Evolutionary conservation across 2,113 vertebrate genomes (phyloP), one percentile per base, ranked within the genome.

Genomic region (Phalacrocorax brasilianus): DNA sequence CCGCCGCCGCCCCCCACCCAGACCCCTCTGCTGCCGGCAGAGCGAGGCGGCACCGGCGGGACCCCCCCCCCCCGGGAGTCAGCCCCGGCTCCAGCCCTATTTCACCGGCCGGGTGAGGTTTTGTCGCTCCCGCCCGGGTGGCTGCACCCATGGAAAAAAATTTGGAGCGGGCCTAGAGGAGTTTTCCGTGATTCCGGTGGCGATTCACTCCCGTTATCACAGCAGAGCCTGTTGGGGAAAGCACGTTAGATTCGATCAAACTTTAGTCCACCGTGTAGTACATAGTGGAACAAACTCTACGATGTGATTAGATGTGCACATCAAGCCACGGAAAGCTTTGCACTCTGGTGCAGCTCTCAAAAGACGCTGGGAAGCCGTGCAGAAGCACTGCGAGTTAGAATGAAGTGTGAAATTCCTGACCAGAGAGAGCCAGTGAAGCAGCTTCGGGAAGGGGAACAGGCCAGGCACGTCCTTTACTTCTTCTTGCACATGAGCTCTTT

Each of bases 141-240:
- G 6, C 74, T 30, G 87, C 40, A 16, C 22, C 7, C 5, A 30
- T 17, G 8, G 33, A 13, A 50, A 44, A n/a, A 38, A 2, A 4
- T 7, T 1, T 1, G 42, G 49, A 26, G 71, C 13, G 20, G 85
- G 32, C 73, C 58, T 5, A 68, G 44, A 40, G 26, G 18, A 6
- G 18, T 30, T 91, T 23, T 33, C 42, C 4, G 2, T 63, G 3
- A 14, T 53, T 62, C 61, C n/a, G 14, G 32, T 14, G 32, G 17
- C 21, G 3, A 0, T 49, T 70, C 27, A 5, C 3, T 27, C 20
- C 30, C 19, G 3, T 40, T 20, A 1, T 0, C 32, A 2, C 27
- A 26, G 20, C 38, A 49, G 66, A 44, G 44, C 30, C 18, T 12
- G 0, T 21, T 28, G 7, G 10, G 30, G 38, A 61, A n/a, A 28